These are phyloP conservation scores for Drosophila mercatorum DNA, from an alignment of 2,888 invertebrate species.

Conservation along the genomic window DNA sequence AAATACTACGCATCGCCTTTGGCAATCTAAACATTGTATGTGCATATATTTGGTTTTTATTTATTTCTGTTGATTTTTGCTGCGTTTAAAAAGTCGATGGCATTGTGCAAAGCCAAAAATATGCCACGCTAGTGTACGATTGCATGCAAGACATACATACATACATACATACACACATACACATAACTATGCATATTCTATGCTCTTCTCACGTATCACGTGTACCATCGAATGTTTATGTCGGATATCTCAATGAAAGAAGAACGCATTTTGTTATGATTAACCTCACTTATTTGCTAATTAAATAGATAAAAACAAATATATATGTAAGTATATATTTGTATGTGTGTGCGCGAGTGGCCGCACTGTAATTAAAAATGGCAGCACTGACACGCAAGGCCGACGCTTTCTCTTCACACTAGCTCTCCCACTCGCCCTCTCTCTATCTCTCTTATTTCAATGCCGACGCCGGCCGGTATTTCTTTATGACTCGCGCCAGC, in stretches of 20 bases:
- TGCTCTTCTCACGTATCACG: slow-evolving; percentile 35
- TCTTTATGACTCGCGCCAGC: slow-evolving; percentile 40
- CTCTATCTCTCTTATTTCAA: slow-evolving; percentile 24
- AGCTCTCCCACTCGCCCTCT: slow-evolving; percentile 18
- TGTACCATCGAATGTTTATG: slow-evolving; percentile 39
- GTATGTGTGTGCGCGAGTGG: slow-evolving; percentile 11
- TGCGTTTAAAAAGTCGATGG: slow-evolving; percentile 41
- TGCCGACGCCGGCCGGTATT: slow-evolving; percentile 67
- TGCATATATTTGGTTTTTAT: slow-evolving; percentile 32
- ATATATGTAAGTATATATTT: background rate
- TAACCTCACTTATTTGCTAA: slow-evolving; percentile 32
- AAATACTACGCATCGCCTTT: slow-evolving; percentile 71
- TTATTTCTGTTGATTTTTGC: slow-evolving; percentile 51
- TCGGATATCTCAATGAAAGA: slow-evolving; percentile 26
- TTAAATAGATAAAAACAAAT: slow-evolving; percentile 11
- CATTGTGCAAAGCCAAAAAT: slow-evolving; percentile 60
- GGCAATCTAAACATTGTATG: slow-evolving; percentile 41
- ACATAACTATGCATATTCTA: slow-evolving; percentile 2
- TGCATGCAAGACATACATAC: slow-evolving; percentile 22
- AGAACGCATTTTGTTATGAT: slow-evolving; percentile 32
- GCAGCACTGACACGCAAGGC: slow-evolving; percentile 45
- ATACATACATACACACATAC: background rate
- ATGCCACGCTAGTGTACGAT: slow-evolving; percentile 47
- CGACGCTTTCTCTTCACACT: slow-evolving; percentile 44
- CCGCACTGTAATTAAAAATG: slow-evolving; percentile 41